Evolutionary conservation across 2,888 invertebrate species (phyloP).

Genomic region (Epinotia brunnichana): DNA sequence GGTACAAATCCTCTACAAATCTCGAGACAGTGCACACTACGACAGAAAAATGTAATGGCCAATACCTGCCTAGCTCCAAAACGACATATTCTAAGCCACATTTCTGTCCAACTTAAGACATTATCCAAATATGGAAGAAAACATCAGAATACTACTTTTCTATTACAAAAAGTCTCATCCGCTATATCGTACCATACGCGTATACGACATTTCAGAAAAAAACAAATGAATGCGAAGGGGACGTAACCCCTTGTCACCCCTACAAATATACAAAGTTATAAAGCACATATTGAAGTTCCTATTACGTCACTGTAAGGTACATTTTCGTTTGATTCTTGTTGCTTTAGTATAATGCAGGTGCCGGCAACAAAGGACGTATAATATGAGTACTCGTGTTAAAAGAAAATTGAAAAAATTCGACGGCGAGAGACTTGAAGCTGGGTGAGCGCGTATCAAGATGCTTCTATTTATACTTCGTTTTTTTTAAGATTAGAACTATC

Average conservation of each 20-base stretch:
- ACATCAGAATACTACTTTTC: background rate
- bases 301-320: background rate
- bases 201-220: background rate
- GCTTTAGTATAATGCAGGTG: conserved; percentile 25
- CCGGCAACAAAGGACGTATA: conserved; percentile 27
- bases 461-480: too few relatives aligned
- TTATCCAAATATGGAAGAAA: background rate
- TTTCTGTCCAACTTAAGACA: background rate
- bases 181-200: too few relatives aligned
- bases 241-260: conserved; percentile 56
- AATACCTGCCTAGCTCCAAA: background rate
- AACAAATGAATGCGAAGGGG: conserved; percentile 40
- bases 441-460: conserved; percentile 16
- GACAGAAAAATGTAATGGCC: conserved; percentile 33
- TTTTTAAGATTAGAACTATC: too few relatives aligned
- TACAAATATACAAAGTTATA: conserved; percentile 44
- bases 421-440: conserved; percentile 2
- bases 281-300: background rate
- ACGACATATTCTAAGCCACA: background rate
- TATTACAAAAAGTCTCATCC: background rate
- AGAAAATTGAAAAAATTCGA: conserved; percentile 33
- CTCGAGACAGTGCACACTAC: conserved; percentile 34
- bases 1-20: conserved; percentile 41
- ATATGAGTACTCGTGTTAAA: conserved; percentile 29
- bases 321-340: background rate